Evolutionary conservation across 2,888 invertebrate species (phyloP).

Genomic region (Melanchra persicariae): DNA sequence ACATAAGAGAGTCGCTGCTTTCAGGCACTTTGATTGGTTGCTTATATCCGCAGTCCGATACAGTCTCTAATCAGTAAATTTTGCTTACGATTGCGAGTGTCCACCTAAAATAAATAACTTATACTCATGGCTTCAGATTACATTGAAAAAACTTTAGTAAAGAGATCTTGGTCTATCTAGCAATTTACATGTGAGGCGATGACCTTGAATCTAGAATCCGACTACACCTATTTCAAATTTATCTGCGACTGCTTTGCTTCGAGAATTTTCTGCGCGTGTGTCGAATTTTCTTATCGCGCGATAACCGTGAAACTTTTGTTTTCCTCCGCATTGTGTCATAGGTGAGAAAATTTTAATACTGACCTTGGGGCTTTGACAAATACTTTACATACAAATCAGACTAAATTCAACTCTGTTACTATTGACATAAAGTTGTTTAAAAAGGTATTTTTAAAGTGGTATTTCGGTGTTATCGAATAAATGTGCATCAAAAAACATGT

Average conservation of each 20-base stretch:
- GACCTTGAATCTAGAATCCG: not conserved
- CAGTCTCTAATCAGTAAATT: not conserved
- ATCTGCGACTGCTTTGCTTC: conserved; percentile 18
- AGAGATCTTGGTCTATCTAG: not conserved
- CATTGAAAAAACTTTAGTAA: not conserved
- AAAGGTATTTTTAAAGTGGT: conserved; percentile 19
- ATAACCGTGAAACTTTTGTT: conserved; percentile 35
- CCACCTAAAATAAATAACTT: no score
- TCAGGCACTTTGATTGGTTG: not conserved
- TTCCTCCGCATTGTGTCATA: conserved; percentile 37
- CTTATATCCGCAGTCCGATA: not conserved
- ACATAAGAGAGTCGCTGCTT: not conserved
- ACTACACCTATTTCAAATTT: not conserved
- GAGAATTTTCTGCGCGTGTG: conserved; percentile 16
- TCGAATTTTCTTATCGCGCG: conserved; percentile 41
- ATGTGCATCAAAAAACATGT: conserved; percentile 75
- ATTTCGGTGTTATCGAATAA: conserved; percentile 58
- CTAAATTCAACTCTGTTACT: conserved; percentile 35
- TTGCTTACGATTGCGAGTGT: no score
- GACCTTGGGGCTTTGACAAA: conserved; percentile 53
- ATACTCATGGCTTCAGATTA: not conserved
- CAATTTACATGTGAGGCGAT: not conserved
- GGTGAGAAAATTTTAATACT: conserved; percentile 57
- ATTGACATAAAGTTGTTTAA: not conserved
- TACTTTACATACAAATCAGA: conserved; percentile 5